Percentiles rank a stretch among this genome's conserved stretches.
Conservation (phyloP, 2,113 vertebrate genomes). For the Bos taurus region DNA sequence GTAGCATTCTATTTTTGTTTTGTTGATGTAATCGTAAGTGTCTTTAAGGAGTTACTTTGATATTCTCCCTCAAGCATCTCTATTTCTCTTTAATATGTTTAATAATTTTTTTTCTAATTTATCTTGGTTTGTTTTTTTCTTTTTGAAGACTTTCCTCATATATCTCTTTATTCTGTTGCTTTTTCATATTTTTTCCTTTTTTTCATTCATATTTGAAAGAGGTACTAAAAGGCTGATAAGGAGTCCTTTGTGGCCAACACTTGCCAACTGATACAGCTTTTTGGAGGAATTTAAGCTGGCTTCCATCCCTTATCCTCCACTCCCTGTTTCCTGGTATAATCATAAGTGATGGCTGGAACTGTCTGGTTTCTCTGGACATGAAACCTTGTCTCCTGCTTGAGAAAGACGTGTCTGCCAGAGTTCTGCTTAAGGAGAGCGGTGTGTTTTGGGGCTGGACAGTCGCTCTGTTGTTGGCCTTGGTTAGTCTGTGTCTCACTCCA, state of each 20-base stretch:
- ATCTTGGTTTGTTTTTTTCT: not conserved
- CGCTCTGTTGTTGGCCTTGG: not conserved
- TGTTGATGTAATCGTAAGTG: not conserved
- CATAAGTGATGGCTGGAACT: not conserved
- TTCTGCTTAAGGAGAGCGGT: not conserved
- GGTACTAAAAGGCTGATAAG: not conserved
- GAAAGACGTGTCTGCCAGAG: not conserved
- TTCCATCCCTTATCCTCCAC: not conserved
- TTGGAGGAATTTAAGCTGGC: not conserved
- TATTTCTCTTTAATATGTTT: not conserved
- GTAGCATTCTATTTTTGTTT: not conserved
- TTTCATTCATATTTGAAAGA: not conserved
- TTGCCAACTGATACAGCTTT: not conserved
- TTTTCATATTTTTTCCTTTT: not conserved
- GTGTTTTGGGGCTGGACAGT: not conserved
- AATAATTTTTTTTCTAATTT: not conserved
- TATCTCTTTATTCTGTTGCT: not conserved
- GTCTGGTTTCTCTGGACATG: not conserved
- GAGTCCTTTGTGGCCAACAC: not conserved
- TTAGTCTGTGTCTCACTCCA: not conserved
- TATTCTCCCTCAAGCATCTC: not conserved
- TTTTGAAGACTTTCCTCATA: not conserved
- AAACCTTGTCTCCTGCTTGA: not conserved
- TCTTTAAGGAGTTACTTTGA: not conserved
- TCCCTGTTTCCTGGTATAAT: not conserved